Evolutionary conservation across 2,888 invertebrate species (phyloP).

Genomic region (Macrostomum cliftonense): DNA sequence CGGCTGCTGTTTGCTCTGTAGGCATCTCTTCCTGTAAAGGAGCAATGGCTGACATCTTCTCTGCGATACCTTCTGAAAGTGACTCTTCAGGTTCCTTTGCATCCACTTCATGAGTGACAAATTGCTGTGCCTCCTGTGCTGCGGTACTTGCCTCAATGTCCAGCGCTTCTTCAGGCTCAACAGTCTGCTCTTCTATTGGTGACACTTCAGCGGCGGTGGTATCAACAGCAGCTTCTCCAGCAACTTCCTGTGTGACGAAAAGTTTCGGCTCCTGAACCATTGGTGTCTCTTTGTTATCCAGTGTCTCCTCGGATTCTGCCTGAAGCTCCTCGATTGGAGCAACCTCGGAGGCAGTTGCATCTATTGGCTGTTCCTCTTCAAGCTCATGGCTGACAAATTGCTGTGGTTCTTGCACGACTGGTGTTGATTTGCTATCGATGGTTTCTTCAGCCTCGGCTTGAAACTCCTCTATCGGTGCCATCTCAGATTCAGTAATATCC

Average conservation of each 20-base stretch:
- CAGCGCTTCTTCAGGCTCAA: conserved; percentile 10
- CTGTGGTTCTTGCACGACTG: background rate
- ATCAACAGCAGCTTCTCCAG: conserved; percentile 5
- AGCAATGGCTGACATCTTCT: background rate
- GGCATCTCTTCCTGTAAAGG: background rate
- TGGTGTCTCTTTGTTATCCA: background rate
- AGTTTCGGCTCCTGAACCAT: too few relatives aligned
- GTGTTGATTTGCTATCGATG: background rate
- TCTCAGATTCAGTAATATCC: background rate
- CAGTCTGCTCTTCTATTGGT: conserved; percentile 11
- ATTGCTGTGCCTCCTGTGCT: conserved; percentile 8
- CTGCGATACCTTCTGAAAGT: conserved; percentile 9
- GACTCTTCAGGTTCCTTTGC: conserved; percentile 8
- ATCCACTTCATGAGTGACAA: too few relatives aligned
- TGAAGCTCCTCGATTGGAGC: background rate
- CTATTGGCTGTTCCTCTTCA: conserved; percentile 10
- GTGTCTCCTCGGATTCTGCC: conserved; percentile 9
- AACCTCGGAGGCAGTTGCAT: conserved; percentile 12
- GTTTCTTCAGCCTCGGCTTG: background rate
- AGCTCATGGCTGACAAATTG: conserved; percentile 3
- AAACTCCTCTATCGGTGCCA: background rate
- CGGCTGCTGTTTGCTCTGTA: background rate
- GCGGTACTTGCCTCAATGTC: conserved; percentile 10
- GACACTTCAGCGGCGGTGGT: conserved; percentile 9
- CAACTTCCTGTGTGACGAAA: conserved; percentile 4